These are phyloP conservation scores for Periphyllus acericola DNA, from an alignment of 2,888 invertebrate species.

Conservation along the genomic window DNA sequence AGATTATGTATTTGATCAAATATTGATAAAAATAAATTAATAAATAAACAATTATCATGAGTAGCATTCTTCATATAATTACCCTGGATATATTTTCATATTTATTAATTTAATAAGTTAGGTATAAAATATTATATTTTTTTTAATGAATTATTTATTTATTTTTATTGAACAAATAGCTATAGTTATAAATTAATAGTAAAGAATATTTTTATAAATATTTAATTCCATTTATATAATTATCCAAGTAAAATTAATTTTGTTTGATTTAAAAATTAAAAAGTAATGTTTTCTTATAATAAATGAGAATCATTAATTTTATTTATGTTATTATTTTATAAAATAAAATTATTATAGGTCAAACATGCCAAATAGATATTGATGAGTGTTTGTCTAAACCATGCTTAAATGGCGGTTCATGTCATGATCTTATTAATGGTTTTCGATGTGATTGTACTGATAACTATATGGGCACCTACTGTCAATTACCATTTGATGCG, in stretches of 20 bases:
- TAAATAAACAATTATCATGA: no score
- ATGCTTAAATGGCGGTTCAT: slow-evolving; percentile 75
- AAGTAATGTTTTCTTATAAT: background rate
- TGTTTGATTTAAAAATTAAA: background rate
- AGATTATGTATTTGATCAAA: no score
- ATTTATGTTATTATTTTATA: slow-evolving; percentile 68
- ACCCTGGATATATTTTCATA: no score
- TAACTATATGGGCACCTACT: slow-evolving; percentile 72
- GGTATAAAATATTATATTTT: background rate
- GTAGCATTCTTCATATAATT: no score
- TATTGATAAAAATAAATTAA: no score
- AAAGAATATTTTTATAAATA: background rate
- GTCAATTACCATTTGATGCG: slow-evolving; percentile 71
- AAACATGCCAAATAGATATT: slow-evolving; percentile 77
- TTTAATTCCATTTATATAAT: background rate
- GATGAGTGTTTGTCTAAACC: slow-evolving; percentile 82
- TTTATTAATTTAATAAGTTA: no score
- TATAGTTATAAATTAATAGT: background rate
- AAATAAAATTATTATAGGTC: slow-evolving; percentile 66
- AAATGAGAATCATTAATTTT: background rate
- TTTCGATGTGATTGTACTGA: slow-evolving; percentile 72
- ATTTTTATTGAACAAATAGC: background rate
- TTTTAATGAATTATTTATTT: background rate
- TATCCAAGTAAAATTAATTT: background rate
- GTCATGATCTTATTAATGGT: slow-evolving; percentile 70